Base-by-base conservation (phyloP, 2,888 invertebrate genomes). In the Aphidoletes aphidimyza region DNA sequence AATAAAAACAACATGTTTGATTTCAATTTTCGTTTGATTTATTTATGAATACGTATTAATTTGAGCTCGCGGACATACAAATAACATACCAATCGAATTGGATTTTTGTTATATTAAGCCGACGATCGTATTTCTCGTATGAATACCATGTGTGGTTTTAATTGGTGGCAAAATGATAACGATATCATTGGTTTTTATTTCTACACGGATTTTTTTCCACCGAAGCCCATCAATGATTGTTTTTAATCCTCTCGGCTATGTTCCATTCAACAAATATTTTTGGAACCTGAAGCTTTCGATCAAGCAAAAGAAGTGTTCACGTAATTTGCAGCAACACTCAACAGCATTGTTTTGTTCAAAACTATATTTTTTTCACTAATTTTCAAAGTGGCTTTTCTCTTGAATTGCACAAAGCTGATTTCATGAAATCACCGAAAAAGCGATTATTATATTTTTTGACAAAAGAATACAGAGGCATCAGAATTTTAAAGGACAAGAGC, bases 1-100 rank as follows among this genome's bases (percentile, higher is more conserved):
- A 11, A 5, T 11, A 39, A 11, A 69, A 69, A 69, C 26, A 30
- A 30, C 26, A 14, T 69, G 34, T 69, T 69, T 34, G 69, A 69
- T 69, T 69, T 69, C 34, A 69, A 69, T 69, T 69, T 69, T 30
- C 34, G 30, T 30, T 19, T 69, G 69, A 69, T 69, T 69, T 34
- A 69, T 69, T 69, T 69, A 69, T 69, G 69, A 69, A 69, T 69
- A 69, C 69, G 14, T 69, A 69, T 54, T 54, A 54, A 54, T 69
- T 26, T 69, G 69, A 30, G 26, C 34, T 9, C 30, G 26, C 30
- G 11, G n/a, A 30, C 47, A 47, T 47, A 2, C 47, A 47, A 11
- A 19, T 47, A 3, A 17, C 47, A 11, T 17, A 47, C 11, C 9
- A 47, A 9, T 42, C 47, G 19, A 47, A 47, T 42, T 54, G 54